These are phyloP conservation scores for Ophion ventricosus DNA, from an alignment of 2,888 invertebrate species.

Conservation along the genomic window DNA sequence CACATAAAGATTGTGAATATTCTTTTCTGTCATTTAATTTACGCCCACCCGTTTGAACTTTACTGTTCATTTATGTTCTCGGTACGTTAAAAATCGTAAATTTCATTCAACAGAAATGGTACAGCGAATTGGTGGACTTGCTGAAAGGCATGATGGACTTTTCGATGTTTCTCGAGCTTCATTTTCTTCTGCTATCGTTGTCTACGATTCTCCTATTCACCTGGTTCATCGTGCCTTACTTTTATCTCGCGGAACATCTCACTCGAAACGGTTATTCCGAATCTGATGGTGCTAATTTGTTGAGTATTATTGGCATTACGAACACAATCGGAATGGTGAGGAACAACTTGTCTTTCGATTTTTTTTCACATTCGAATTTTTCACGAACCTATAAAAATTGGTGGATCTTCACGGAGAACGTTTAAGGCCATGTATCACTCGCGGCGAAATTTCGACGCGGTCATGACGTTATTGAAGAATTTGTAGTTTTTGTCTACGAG, in stretches of 20 bases:
- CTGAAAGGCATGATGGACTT: conserved; percentile 91
- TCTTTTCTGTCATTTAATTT: neutral
- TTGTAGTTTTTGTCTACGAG: too few species aligned
- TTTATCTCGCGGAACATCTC: conserved; percentile 95
- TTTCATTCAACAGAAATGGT: conserved; percentile 88
- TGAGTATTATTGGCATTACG: conserved; percentile 94
- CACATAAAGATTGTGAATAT: neutral
- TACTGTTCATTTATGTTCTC: neutral
- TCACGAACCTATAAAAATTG: too few species aligned
- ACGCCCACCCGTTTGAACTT: too few species aligned
- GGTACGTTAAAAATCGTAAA: neutral
- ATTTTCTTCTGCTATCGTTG: conserved; percentile 92
- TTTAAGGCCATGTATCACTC: too few species aligned
- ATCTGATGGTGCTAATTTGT: conserved; percentile 90
- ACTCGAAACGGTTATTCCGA: conserved; percentile 88
- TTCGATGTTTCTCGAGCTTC: conserved; percentile 90
- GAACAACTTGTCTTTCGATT: neutral
- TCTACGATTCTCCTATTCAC: conserved; percentile 95
- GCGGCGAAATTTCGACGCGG: too few species aligned
- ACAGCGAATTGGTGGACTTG: conserved; percentile 87
- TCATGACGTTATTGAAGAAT: too few species aligned
- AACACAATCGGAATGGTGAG: conserved; percentile 95
- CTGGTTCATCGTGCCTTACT: conserved; percentile 98
- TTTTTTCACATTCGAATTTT: neutral
- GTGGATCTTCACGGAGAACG: too few species aligned